Base-by-base conservation (phyloP, 2,888 invertebrate genomes). In the Hypomecis punctinalis region DNA sequence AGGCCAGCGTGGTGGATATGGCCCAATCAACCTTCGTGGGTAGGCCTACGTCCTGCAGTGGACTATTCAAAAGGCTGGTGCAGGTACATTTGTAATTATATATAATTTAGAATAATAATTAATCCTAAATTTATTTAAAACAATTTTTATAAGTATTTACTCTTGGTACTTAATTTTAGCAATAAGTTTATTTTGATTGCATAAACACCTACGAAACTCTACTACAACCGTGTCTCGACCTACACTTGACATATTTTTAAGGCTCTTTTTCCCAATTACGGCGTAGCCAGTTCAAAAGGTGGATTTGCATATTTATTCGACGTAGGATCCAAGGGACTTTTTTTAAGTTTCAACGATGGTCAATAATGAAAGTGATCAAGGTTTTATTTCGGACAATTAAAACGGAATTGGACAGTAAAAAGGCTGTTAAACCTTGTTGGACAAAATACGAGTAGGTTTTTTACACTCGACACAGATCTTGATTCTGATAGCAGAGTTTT, bases 261-360 rank as follows among this genome's bases (percentile, higher is more conserved):
- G 75, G 69, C 63, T 74, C 77, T 82, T 80, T 83, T 83, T 83
- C 77, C 80, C 81, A 86, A 88, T 89, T 89, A 88, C 81, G 67
- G 70, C 68, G 74, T 77, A 77, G 72, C 74, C 74, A 75, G 80
- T 77, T 85, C 85, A 85, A 87, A 77, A 86, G 85, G 80, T 73
- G 72, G 73, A 90, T 90, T 90, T 82, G 85, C 90, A 90, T 90
- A 87, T 89, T 89, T 85, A 90, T 90, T 86, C 78, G 74, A 76
- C 56, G 73, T 73, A 69, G 76, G 71, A 74, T 76, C 72, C 71
- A 78, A 79, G 76, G 78, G 77, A 76, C 72, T 71, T 72, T 71
- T 70, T 74, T 72, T 69, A 63, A 68, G 53, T 67, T 75, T 72
- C 56, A 68, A 67, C 61, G 45, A 63, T 57, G 47, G 68, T 61